Evolutionary conservation across 2,888 invertebrate genomes (phyloP).

Genomic region (Erebia ligea): DNA sequence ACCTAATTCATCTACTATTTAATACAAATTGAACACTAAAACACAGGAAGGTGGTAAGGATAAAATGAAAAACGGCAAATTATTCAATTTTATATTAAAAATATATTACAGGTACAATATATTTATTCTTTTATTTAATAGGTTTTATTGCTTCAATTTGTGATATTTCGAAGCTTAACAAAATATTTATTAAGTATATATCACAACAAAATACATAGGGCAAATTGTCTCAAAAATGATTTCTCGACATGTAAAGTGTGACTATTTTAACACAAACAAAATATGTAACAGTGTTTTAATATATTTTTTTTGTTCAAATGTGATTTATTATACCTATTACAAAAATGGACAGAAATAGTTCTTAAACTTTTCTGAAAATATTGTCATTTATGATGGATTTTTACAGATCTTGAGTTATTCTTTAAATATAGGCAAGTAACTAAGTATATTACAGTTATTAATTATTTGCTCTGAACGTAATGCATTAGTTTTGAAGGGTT

Average conservation of each 20-base stretch:
- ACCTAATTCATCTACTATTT: not conserved
- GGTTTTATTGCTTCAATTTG: slow-evolving; percentile 57
- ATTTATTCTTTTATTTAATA: slow-evolving; percentile 48
- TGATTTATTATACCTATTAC: not conserved
- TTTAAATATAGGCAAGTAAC: too few species aligned
- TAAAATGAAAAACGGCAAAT: slow-evolving; percentile 22
- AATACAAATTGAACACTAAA: not conserved
- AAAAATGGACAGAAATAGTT: slow-evolving; percentile 65
- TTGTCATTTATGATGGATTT: slow-evolving; percentile 56
- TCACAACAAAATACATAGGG: slow-evolving; percentile 20
- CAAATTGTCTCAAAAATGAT: slow-evolving; percentile 22
- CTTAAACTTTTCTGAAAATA: slow-evolving; percentile 64
- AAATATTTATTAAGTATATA: slow-evolving; percentile 28
- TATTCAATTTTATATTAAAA: slow-evolving; percentile 65
- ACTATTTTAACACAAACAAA: slow-evolving; percentile 32
- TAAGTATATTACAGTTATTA: too few species aligned
- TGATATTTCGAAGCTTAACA: slow-evolving; percentile 36
- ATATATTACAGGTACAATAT: slow-evolving; percentile 64
- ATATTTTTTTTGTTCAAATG: not conserved
- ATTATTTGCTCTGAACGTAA: too few species aligned
- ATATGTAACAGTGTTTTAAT: slow-evolving; percentile 33
- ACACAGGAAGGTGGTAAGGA: not conserved
- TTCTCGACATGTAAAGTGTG: slow-evolving; percentile 21
- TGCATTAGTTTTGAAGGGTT: too few species aligned
- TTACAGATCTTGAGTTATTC: not conserved